Conservation (phyloP, 2,113 vertebrate species). For the Camelus bactrianus region DNA sequence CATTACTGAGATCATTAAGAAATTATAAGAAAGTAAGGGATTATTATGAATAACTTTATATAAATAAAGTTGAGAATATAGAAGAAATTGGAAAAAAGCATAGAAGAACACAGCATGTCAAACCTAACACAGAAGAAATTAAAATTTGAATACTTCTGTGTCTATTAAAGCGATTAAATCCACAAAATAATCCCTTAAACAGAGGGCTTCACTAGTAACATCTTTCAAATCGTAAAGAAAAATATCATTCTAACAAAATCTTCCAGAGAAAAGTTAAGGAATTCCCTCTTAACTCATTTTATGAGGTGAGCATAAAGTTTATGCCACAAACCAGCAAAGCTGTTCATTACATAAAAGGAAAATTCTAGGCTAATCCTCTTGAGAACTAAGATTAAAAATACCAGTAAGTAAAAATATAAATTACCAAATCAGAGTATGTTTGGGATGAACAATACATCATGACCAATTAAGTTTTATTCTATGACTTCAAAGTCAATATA, state of each 20-base stretch:
- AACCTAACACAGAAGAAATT: background rate
- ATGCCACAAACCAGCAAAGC: background rate
- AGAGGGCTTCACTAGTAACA: background rate
- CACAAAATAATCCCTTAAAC: background rate
- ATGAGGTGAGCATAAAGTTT: background rate
- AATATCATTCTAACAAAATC: background rate
- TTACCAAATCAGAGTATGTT: background rate
- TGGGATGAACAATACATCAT: background rate
- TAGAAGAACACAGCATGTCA: background rate
- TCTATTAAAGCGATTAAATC: background rate
- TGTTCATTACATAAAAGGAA: background rate
- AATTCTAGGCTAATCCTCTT: background rate
- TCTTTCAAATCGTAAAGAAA: background rate
- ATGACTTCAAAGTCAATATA: background rate
- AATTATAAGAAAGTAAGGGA: background rate
- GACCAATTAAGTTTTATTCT: background rate
- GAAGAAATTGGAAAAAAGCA: background rate
- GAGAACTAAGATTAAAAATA: background rate
- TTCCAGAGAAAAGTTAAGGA: background rate
- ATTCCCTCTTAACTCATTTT: background rate
- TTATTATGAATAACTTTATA: background rate
- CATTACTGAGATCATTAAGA: background rate
- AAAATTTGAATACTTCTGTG: background rate
- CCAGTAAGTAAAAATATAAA: background rate
- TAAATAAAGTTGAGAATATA: slow-evolving; percentile 13